A percentile compares a stretch with the other conserved stretches of the same genome.
phyloP scores from a whole-genome alignment of 92 coral and sea anemone species.

The Ricordea florida region DNA sequence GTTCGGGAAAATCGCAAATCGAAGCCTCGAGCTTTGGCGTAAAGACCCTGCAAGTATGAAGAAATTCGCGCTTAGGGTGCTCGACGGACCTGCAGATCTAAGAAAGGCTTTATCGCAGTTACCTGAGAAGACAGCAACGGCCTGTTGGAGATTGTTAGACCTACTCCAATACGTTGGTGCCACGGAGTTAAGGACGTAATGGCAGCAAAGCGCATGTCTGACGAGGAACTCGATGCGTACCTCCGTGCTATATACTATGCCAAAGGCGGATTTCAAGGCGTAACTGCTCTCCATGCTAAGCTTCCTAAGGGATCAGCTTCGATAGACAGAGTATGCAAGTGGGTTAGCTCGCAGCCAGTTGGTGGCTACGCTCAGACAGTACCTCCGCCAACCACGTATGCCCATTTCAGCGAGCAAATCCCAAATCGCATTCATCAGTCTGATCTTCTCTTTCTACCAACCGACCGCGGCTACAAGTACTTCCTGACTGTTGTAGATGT shows the following conservation, averaged over 20 bases:
- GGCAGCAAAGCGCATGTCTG: conserved; percentile 1
- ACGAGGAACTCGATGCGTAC: neutral
- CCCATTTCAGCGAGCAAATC: no score
- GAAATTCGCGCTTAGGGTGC: neutral
- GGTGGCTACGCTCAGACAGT: no score
- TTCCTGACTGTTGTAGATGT: conserved; percentile 18
- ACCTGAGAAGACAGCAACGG: neutral
- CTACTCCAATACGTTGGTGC: neutral
- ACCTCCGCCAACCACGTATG: no score
- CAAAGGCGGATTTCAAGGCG: conserved; percentile 15
- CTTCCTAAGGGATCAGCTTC: no score
- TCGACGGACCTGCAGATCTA: neutral
- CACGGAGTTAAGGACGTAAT: neutral
- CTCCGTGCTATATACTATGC: conserved; percentile 10
- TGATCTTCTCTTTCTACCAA: neutral
- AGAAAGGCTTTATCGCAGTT: neutral
- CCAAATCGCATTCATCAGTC: no score
- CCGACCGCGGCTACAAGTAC: conserved; percentile 23
- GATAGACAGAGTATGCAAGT: no score
- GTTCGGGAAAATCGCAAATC: neutral
- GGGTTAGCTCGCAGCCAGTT: no score
- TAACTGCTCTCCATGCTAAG: no score
- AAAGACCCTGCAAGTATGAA: neutral
- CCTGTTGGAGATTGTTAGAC: neutral
- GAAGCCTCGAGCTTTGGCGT: conserved; percentile 20